Base-by-base conservation (phyloP, 1,140 invertebrate species). In the Drosophila oshimai region DNA sequence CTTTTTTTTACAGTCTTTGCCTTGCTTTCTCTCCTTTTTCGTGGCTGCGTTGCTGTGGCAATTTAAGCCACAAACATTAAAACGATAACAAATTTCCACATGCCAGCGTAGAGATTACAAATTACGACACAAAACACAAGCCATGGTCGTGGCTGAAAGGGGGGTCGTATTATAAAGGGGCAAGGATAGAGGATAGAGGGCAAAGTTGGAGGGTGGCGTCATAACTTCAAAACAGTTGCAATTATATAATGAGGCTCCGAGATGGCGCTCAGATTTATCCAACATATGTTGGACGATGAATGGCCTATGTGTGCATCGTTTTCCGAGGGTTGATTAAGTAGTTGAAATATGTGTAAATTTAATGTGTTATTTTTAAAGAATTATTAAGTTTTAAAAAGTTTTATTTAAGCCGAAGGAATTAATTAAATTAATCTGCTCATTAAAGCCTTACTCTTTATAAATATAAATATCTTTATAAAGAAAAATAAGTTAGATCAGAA, bases 161-260 rank as follows among this genome's bases (percentile, higher is more conserved):
- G 31, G 20, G n/a, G n/a, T n/a, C n/a, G n/a, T n/a, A n/a, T n/a
- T n/a, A n/a, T n/a, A n/a, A n/a, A n/a, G n/a, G n/a, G n/a, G 17
- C 6, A n/a, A 17, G 6, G 58, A 51, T 34, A 34, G 18, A 47
- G 26, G 28, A 42, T 41, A 51, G 22, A 10, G 53, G 36, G 10
- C 31, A 37, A 20, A n/a, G 22, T 37, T 29, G 22, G 36, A 31
- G 26, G 39, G 50, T 22, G 53, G 53, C 39, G 28, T 68, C 58
- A 83, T 41, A 83, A 84, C 78, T 84, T 84, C 69, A 83, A 83
- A 67, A 84, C 78, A 83, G 74, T 78, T 78, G 74, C 78, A 83
- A 83, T 83, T 83, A 83, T 84, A 57, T 83, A 83, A 83, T 83
- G 79, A 84, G 67, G 67, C 57, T 60, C 53, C 47, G 51, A 73